Evolutionary conservation across 2,888 invertebrate species (phyloP).

Genomic region (Acronicta psi): DNA sequence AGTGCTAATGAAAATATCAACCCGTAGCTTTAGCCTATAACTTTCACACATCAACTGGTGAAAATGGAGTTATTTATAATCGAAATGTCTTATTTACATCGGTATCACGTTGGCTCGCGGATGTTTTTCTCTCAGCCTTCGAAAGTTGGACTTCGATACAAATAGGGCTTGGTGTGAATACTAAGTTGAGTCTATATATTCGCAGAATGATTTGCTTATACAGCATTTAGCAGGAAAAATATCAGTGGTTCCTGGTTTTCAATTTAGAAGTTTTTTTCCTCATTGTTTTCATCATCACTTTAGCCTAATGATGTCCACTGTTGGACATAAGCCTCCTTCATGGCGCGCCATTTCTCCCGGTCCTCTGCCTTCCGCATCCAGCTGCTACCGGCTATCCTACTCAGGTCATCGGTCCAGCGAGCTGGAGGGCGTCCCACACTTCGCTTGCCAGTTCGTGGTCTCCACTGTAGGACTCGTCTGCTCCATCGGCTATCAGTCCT

Average conservation of each 20-base stretch:
- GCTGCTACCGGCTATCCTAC: too few species aligned
- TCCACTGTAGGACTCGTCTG: too few species aligned
- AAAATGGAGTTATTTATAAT: conserved; percentile 38
- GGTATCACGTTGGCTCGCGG: conserved; percentile 42
- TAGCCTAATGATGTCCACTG: too few species aligned
- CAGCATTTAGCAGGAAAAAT: not conserved
- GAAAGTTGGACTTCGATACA: conserved; percentile 37
- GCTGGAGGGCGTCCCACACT: too few species aligned
- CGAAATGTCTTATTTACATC: conserved; percentile 39
- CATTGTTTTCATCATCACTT: too few species aligned
- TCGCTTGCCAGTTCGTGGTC: too few species aligned
- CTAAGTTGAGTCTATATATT: conserved; percentile 28
- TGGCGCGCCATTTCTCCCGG: too few species aligned
- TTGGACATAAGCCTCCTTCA: too few species aligned
- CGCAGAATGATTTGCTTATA: conserved; percentile 9
- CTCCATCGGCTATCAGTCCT: too few species aligned
- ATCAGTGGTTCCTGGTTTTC: conserved; percentile 11
- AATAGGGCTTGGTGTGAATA: conserved; percentile 33
- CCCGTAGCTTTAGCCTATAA: conserved; percentile 13
- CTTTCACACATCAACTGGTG: conserved; percentile 41
- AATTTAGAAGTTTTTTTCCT: too few species aligned
- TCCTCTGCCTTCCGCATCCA: too few species aligned
- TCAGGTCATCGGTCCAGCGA: too few species aligned
- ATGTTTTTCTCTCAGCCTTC: conserved; percentile 36
- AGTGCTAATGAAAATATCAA: conserved; percentile 51